A percentile compares a stretch with the other conserved stretches of the same genome.
Conservation (phyloP, 2,888 invertebrate species). For the Caenorhabditis sp. region DNA sequence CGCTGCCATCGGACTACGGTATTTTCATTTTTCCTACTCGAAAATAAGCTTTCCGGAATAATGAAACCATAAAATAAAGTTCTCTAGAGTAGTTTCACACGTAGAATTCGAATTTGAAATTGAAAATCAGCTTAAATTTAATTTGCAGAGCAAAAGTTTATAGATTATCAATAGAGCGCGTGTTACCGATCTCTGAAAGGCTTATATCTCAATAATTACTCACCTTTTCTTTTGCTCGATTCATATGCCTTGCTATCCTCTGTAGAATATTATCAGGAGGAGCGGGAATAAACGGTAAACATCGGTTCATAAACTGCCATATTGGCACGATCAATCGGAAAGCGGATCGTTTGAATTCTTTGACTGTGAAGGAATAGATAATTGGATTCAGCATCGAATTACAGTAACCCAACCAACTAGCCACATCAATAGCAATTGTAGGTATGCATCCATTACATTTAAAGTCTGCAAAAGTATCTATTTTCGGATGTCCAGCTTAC, state of each 20-base stretch:
- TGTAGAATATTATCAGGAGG: slow-evolving; percentile 64
- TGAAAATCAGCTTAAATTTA: too few relatives aligned
- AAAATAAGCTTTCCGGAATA: too few relatives aligned
- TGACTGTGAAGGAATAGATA: slow-evolving; percentile 71
- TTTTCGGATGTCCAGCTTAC: too few relatives aligned
- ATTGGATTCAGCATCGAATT: slow-evolving; percentile 71
- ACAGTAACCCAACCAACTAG: slow-evolving; percentile 71
- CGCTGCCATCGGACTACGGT: too few relatives aligned
- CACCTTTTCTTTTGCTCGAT: slow-evolving; percentile 38
- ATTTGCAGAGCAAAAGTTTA: too few relatives aligned
- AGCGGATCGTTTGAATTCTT: slow-evolving; percentile 70
- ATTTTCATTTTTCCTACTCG: too few relatives aligned
- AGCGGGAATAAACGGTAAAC: slow-evolving; percentile 57
- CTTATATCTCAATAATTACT: background rate
- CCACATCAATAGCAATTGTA: slow-evolving; percentile 67
- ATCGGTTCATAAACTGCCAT: slow-evolving; percentile 58
- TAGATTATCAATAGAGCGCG: too few relatives aligned
- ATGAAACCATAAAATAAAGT: too few relatives aligned
- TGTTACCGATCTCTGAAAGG: too few relatives aligned
- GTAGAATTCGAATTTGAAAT: too few relatives aligned
- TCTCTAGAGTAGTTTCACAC: too few relatives aligned
- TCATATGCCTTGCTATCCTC: slow-evolving; percentile 47
- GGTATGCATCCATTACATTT: slow-evolving; percentile 67
- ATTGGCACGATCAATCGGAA: slow-evolving; percentile 60
- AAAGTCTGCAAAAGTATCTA: slow-evolving; percentile 57